Base-by-base conservation (phyloP, 2,888 invertebrate species). In the Aphrophora alni region DNA sequence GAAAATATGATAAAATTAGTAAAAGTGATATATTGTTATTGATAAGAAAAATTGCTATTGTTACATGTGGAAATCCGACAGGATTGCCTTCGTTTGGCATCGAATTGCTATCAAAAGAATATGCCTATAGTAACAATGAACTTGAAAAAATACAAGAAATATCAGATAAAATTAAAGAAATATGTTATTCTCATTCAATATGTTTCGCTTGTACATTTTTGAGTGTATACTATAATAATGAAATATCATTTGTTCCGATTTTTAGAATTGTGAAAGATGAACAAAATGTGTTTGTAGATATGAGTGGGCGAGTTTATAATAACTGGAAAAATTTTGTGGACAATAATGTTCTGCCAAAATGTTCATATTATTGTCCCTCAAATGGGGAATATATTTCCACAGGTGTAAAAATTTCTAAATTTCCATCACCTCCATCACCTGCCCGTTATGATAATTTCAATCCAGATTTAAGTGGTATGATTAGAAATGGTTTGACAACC, bases 1-100 rank as follows among this genome's bases (percentile, higher is more conserved):
- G 76, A 33, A 28, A 17, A 10, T 76, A 28, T 27, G 76, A 76
- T 68, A 69, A 76, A 68, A 76, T 76, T 76, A 69, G 69, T 0
- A 76, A 76, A 28, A 24, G n/a, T 21, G 68, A 76, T 68, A 28
- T 76, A 27, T 76, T 76, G 24, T 51, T 51, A 27, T 38, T 76
- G 0, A 76, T 69, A 28, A 76, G 69, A n/a, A 76, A 76, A n/a
- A 21, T 76, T 59, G 76, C 68, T 1, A 69, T 68, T 76, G 76
- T 69, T n/a, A 76, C 76, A 26, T 76, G 76, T 76, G 76, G 76
- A 21, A 76, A 28, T 17, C 76, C 76, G 26, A 68, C 24, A 25
- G 76, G 69, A 68, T 10, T 68, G 27, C 76, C 76, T n/a, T n/a
- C n/a, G n/a, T n/a, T n/a, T n/a, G 8, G 69, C 24, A 24, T 26